Evolutionary conservation across 2,888 invertebrate species (phyloP).

Genomic region (Rotaria macrura): DNA sequence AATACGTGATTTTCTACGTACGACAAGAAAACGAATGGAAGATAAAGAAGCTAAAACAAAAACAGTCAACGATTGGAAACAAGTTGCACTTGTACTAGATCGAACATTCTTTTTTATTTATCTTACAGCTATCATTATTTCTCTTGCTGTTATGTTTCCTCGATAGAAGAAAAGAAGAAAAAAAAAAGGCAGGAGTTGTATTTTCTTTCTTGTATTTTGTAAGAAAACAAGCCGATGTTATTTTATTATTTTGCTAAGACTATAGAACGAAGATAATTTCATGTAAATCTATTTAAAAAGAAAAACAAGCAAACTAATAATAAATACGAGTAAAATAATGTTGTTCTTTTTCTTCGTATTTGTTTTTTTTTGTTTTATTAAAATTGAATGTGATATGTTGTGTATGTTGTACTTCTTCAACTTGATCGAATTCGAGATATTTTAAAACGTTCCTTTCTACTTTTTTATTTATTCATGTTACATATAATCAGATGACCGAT

Average conservation of each 20-base stretch:
- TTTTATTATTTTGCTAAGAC: background rate
- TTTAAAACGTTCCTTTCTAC: no score
- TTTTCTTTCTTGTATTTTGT: background rate
- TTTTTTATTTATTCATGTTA: no score
- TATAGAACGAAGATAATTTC: background rate
- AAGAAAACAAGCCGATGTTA: background rate
- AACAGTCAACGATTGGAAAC: conserved; percentile 32
- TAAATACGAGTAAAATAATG: no score
- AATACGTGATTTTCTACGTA: conserved; percentile 31
- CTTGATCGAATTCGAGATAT: no score
- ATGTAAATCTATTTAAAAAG: no score
- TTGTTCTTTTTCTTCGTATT: no score
- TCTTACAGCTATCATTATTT: conserved; percentile 32
- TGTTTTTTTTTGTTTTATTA: no score
- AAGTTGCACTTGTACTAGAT: conserved; percentile 32
- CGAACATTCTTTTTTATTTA: conserved; percentile 33
- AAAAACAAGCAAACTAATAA: no score
- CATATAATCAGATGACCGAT: no score
- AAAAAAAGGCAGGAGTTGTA: no score
- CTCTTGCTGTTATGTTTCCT: conserved; percentile 31
- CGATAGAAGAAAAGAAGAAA: background rate
- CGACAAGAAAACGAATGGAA: conserved; percentile 32
- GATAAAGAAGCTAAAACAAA: conserved; percentile 31
- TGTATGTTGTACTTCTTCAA: no score
- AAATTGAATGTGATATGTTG: no score